Percentiles rank a stretch among this genome's conserved stretches.
phyloP scores from a whole-genome alignment of 2,888 invertebrate genomes.

The Phragmatobia fuliginosa region DNA sequence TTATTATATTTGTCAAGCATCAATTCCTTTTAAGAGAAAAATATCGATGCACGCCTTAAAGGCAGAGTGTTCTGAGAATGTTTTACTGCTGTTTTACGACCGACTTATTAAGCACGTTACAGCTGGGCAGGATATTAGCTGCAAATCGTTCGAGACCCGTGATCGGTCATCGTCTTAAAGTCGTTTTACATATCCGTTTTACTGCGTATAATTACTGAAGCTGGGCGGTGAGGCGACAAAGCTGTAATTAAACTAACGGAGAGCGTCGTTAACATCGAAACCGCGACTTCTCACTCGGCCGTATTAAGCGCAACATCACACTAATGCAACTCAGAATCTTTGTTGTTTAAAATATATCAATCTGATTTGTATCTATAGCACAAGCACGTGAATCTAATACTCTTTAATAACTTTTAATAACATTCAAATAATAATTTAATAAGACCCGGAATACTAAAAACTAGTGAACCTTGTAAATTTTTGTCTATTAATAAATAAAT shows the following conservation, averaged over 20 bases:
- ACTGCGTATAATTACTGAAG: constrained; percentile 78
- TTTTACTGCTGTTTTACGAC: constrained; percentile 71
- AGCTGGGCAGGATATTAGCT: constrained; percentile 77
- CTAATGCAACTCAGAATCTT: constrained; percentile 44
- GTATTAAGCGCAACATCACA: constrained; percentile 65
- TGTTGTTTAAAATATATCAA: constrained; percentile 4
- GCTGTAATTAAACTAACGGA: constrained; percentile 83
- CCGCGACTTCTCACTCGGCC: constrained; percentile 64
- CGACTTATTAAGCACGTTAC: constrained; percentile 70
- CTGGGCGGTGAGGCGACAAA: constrained; percentile 73
- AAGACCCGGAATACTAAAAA: constrained; percentile 14
- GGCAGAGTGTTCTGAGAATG: constrained; percentile 60
- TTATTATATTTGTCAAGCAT: constrained; percentile 29
- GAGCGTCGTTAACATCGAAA: constrained; percentile 73
- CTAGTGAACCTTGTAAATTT: constrained; percentile 12
- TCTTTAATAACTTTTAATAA: too few species aligned
- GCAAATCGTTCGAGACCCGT: constrained; percentile 69
- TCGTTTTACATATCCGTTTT: constrained; percentile 80
- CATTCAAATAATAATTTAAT: too few species aligned
- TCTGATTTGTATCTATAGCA: constrained; percentile 2
- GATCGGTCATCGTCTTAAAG: constrained; percentile 75
- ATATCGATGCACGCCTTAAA: constrained; percentile 53
- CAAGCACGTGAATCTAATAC: neutral
- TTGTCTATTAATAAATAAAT: too few species aligned
- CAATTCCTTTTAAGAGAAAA: constrained; percentile 44